phyloP scores from a whole-genome alignment of 1,140 invertebrate genomes.

The Anastatus disparis region DNA sequence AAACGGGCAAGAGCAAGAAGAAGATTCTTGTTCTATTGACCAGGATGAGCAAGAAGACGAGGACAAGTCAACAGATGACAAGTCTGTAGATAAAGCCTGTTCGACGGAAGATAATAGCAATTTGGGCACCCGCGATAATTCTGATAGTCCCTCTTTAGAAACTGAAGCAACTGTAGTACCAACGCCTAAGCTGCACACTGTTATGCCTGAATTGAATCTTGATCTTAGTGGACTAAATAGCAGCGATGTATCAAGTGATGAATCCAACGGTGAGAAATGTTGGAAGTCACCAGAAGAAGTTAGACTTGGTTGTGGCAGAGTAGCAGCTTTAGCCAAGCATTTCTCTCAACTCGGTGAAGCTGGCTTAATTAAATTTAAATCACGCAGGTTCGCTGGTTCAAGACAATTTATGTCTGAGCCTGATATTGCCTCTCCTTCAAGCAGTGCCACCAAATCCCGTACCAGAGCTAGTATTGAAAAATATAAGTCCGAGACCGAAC shows the following conservation, averaged over 20 bases:
- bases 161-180: conserved; percentile 37
- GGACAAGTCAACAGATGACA: conserved; percentile 21
- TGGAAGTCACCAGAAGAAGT: conserved; percentile 74
- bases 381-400: conserved; percentile 45
- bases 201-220: conserved; percentile 58
- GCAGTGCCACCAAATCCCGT: conserved; percentile 30
- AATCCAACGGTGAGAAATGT: conserved; percentile 65
- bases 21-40: conserved; percentile 16
- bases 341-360: conserved; percentile 68
- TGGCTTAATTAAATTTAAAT: conserved; percentile 60
- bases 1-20: neutral
- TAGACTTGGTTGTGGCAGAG: conserved; percentile 69
- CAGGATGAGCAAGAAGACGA: conserved; percentile 11
- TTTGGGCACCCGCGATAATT: conserved; percentile 21
- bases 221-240: conserved; percentile 60
- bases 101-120: neutral
- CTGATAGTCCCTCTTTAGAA: conserved; percentile 34
- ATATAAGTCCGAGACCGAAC: conserved; percentile 54
- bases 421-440: conserved; percentile 53
- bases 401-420: conserved; percentile 61
- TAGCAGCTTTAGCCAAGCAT: conserved; percentile 72
- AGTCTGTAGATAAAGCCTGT: conserved; percentile 16
- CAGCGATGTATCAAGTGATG: conserved; percentile 60
- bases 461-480: conserved; percentile 39
- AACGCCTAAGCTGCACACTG: conserved; percentile 43